A percentile compares a stretch with the other conserved stretches of the same genome.
Conservation (phyloP, 2,888 invertebrate genomes). For the Mycalesis mineus region DNA sequence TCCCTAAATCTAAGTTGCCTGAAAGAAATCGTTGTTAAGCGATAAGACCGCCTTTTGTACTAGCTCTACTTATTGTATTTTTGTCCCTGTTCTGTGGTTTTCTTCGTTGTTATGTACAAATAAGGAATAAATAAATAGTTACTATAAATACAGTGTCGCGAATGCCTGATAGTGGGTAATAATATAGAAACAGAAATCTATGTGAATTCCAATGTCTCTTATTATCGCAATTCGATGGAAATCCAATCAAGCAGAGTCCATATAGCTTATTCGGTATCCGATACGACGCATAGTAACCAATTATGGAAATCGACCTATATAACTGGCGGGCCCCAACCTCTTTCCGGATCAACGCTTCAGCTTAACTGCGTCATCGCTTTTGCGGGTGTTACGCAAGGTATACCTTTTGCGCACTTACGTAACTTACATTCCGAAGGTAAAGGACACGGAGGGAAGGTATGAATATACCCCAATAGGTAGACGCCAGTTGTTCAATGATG, state of each 20-base stretch:
- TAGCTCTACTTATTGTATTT: no score
- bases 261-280: background rate
- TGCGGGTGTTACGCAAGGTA: background rate
- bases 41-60: no score
- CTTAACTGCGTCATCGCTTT: background rate
- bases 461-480: no score
- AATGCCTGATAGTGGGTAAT: background rate
- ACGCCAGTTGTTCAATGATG: no score
- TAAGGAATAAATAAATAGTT: no score
- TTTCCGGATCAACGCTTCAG: constrained; percentile 3
- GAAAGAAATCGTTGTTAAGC: no score
- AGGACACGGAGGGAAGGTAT: no score
- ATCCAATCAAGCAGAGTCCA: background rate
- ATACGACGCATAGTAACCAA: constrained; percentile 1
- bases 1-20: no score
- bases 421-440: background rate
- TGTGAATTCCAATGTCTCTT: background rate
- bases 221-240: background rate
- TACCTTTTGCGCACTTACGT: background rate
- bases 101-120: no score
- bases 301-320: constrained; percentile 3
- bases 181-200: background rate
- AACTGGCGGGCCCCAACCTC: background rate
- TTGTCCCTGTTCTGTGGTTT: no score
- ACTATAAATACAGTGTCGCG: no score